Base-by-base conservation (phyloP, 2,113 vertebrate species). In the Syngnathoides biaculeatus region DNA sequence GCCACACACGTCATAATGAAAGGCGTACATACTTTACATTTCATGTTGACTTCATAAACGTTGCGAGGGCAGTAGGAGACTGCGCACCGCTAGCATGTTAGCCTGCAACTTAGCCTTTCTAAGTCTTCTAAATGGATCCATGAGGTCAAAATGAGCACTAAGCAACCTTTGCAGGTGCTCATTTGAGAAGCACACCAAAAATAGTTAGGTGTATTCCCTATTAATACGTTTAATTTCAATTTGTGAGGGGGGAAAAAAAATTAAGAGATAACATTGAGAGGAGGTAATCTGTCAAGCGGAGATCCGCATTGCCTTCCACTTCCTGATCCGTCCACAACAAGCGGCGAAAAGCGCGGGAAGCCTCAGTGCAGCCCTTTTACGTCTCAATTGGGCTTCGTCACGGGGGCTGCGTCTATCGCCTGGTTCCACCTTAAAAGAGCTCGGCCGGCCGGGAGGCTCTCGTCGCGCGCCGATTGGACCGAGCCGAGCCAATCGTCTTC, bases 381-480 rank as follows among this genome's bases (percentile, higher is more conserved):
- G 3, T 88, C 84, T 87, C 79, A 83, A 87, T 86, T 83, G 78
- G 59, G 61, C 20, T 58, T 6, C 6, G 9, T 38, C 19, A n/a
- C 20, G 65, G 4, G 4, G 0, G 2, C 45, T 8, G 0, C 12
- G 4, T 27, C 57, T 79, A 76, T 60, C 66, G 27, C 0, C 10
- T 38, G 2, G 79, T 60, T 87, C 92, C 87, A 93, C 91, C 91
- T 93, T 92, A 92, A 93, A 79, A 69, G 56, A 78, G 47, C 72
- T 73, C 74, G 62, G 73, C 69, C 64, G 65, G 71, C 64, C 72
- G 64, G 70, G 43, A 60, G 40, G 15, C 35, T 43, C 64, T 65
- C 17, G 43, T 60, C 52, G 68, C 27, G 12, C 3, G 55, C 62
- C 64, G 75, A 91, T 92, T 92, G 91, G 91, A 30, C 14, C 2